Base-by-base conservation (phyloP, 2,888 invertebrate species). In the Trypoxylon attenuatum region DNA sequence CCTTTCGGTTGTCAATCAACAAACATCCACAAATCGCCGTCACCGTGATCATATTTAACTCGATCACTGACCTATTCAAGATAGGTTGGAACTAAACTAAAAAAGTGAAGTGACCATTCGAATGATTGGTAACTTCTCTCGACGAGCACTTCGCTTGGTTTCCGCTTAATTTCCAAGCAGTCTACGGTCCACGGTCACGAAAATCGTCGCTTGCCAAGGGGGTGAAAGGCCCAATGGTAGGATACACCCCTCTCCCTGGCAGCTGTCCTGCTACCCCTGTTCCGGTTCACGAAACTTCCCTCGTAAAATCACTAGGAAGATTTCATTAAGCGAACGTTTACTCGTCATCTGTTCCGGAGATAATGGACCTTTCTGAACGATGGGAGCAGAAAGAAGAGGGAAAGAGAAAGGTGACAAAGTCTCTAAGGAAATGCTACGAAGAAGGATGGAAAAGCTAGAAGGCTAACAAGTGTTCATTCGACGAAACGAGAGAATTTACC, bases 271-370 rank as follows among this genome's bases (percentile, higher is more conserved):
- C 19, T 43, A 43, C 59, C 61, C 49, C 46, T 63, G 59, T 73
- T 71, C 63, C 66, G 59, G 61, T 60, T 59, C 64, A 55, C 68
- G 64, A 77, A 81, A 82, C 75, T 81, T 79, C 58, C 63, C 71
- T 77, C 79, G 75, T 80, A 78, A 82, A 78, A 78, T 78, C 76
- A 76, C 71, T 75, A 57, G 69, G 72, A 73, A 78, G 77, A 81
- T 82, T 83, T 81, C 79, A 82, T 81, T 79, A 79, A 59, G 66
- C 62, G 69, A 69, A 56, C 75, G 77, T 75, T 78, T 76, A 70
- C 76, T 71, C 73, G 72, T 79, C 77, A 77, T 80, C 76, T 79
- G 69, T 72, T 69, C 69, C 65, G 49, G n/a, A 51, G 71, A 33
- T 33, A 33, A 33, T 33, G 33, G 33, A 25, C 5, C n/a, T n/a